Evolutionary conservation across 64 coral and sea anemone species (phyloP).

Genomic region (Pocillopora damicornis): DNA sequence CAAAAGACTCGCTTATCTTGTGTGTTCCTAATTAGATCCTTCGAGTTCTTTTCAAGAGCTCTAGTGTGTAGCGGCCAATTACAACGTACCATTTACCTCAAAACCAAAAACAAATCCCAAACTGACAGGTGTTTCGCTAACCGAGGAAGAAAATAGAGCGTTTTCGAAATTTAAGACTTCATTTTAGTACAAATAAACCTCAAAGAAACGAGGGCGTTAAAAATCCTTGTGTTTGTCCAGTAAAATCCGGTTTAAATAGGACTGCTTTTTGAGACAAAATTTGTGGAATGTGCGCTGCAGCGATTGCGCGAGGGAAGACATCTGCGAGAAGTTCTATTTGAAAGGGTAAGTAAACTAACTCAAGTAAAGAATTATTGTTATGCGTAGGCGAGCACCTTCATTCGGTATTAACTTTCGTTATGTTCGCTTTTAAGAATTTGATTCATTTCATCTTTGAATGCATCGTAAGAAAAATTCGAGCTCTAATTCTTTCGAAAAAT

Average conservation of each 20-base stretch:
- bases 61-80: slow-evolving; percentile 12
- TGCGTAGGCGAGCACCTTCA: neutral
- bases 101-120: slow-evolving; percentile 24
- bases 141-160: slow-evolving; percentile 24
- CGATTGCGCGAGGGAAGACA: neutral
- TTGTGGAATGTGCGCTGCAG: neutral
- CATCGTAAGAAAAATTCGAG: too few relatives aligned
- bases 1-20: neutral
- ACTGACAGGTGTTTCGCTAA: slow-evolving; percentile 33
- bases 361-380: neutral
- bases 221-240: neutral
- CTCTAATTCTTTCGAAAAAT: too few relatives aligned
- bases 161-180: neutral
- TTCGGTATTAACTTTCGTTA: neutral
- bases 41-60: slow-evolving; percentile 1
- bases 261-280: neutral
- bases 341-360: slow-evolving; percentile 17
- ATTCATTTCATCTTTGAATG: too few relatives aligned
- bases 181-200: neutral
- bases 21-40: neutral
- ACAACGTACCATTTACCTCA: neutral
- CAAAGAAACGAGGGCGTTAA: slow-evolving; percentile 2
- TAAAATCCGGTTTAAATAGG: neutral
- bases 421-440: neutral
- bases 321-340: neutral